A percentile compares a stretch with the other conserved stretches of the same genome.
Conservation (phyloP, 2,797 vertebrate genomes). For the Gallinago solitaria region DNA sequence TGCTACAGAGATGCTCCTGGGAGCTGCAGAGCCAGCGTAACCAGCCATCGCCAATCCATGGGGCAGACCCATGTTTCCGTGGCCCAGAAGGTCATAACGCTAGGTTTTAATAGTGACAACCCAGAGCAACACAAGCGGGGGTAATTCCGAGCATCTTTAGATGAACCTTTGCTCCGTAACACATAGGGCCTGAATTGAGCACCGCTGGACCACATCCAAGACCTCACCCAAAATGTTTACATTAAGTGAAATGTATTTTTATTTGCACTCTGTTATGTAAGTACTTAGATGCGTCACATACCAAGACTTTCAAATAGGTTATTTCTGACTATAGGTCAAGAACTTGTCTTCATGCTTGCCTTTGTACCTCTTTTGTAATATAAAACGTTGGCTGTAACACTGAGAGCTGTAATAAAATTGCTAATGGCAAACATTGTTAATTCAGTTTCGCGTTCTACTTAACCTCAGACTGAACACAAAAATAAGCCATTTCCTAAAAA, state of each 20-base stretch:
- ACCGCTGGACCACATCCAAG: not conserved
- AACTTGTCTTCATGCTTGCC: not conserved
- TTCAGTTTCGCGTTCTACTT: not conserved
- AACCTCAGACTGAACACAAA: not conserved
- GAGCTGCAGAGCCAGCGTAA: not conserved
- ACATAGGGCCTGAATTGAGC: not conserved
- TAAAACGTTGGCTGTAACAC: not conserved
- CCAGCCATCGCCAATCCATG: not conserved
- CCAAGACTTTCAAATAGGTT: not conserved
- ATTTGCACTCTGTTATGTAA: not conserved
- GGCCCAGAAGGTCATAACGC: not conserved
- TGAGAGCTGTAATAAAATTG: not conserved
- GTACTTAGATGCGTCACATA: not conserved
- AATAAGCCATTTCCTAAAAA: not conserved
- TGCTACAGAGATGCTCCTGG: fast-evolving
- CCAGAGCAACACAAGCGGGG: not conserved
- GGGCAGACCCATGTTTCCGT: not conserved
- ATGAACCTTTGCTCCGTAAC: not conserved
- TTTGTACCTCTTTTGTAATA: constrained; percentile 1
- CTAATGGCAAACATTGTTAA: not conserved
- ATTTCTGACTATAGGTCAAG: not conserved
- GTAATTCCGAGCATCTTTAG: not conserved
- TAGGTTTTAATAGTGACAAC: not conserved
- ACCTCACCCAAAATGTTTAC: constrained; percentile 9
- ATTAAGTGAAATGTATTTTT: not conserved